A percentile compares a stretch with the other conserved stretches of the same genome.
Evolutionary conservation across 1,140 invertebrate genomes (phyloP).

Genomic region (Drosophila repletoides): DNA sequence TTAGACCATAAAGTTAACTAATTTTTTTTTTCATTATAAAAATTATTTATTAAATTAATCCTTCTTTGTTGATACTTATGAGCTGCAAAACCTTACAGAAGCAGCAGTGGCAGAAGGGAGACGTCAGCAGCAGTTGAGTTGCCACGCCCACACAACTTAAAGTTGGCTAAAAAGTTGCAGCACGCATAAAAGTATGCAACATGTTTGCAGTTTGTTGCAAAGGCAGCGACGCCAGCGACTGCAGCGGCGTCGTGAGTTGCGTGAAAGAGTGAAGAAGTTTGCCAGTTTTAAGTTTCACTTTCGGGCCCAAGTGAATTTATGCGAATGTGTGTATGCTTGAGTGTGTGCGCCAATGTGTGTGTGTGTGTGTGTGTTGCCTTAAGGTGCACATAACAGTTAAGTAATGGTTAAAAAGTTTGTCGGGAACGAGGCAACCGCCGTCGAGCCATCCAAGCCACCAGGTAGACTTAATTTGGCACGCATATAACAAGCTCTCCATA

Average conservation of each 20-base stretch:
- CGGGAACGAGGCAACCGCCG: conserved; percentile 42
- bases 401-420: conserved; percentile 75
- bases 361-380: conserved; percentile 49
- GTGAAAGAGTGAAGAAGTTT: conserved; percentile 47
- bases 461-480: conserved; percentile 45
- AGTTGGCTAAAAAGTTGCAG: conserved; percentile 42
- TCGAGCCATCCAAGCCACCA: conserved; percentile 14
- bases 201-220: conserved; percentile 74
- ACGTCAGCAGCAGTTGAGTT: not conserved
- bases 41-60: conserved; percentile 4
- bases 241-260: conserved; percentile 5
- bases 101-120: not conserved
- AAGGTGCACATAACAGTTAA: conserved; percentile 77
- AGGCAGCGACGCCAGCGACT: conserved; percentile 24
- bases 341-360: not conserved
- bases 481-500: conserved; percentile 43
- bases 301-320: conserved; percentile 74
- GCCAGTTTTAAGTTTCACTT: conserved; percentile 69
- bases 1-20: not conserved
- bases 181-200: conserved; percentile 66
- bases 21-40: too few species aligned
- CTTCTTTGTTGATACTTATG: not conserved
- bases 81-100: not conserved
- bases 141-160: conserved; percentile 30
- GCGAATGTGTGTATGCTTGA: conserved; percentile 2